Evolutionary conservation across 2,113 vertebrate species (phyloP), one percentile per base, ranked within the genome.

Genomic region (Actenoides lindsayi): DNA sequence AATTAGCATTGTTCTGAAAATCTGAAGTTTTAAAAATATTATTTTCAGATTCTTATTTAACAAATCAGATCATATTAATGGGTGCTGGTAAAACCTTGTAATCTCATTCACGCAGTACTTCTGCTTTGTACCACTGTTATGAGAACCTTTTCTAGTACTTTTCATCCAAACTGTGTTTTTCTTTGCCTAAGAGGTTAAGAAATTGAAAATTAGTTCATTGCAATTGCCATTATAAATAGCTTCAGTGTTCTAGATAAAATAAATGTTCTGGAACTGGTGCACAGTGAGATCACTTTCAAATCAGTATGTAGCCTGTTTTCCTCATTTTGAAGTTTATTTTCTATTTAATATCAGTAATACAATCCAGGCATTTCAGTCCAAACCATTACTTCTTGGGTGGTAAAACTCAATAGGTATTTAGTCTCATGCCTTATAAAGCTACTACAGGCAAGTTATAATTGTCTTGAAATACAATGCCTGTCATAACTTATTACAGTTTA

Each of bases 401-500:
- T 94, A 92, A 79, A 97, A 92, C 86, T 97, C 80, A 84, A 84
- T 92, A 96, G 94, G 86, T 96, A 93, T 91, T 96, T 90, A 91
- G 88, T 73, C 65, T 88, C 65, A 84, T 96, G 94, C 53, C 53
- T 91, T 89, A 68, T 81, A 95, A 97, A 92, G 60, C 83, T 89
- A 92, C 75, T 83, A 80, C 75, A 96, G 85, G 79, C 90, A 90
- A 83, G 67, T 89, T 87, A 69, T 93, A 95, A 96, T 95, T 97
- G 95, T 96, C 75, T 90, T 69, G 83, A 94, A 96, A 92, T 84
- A 95, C 95, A 93, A 93, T 96, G 89, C 90, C 50, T 94, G 92
- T 96, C 94, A 96, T 82, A 95, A 92, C 80, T 87, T 79, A 91
- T 93, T 95, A 87, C 50, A 75, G 24, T 86, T 96, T 92, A 87